Conservation (phyloP, 2,888 invertebrate genomes). For the Hypomecis punctinalis region DNA sequence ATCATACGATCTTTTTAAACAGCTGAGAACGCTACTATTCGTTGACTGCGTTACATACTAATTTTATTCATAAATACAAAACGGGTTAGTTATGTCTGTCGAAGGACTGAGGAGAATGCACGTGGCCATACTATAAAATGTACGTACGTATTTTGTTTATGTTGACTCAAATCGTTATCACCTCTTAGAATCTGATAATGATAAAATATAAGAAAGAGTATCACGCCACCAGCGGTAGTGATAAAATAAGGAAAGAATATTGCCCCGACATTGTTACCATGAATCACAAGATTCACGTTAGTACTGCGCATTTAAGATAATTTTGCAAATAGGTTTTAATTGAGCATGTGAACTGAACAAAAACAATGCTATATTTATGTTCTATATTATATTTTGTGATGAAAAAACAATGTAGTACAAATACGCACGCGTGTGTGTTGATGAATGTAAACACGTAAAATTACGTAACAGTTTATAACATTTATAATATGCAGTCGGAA, state of each 20-base stretch:
- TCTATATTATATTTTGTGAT: too few relatives aligned
- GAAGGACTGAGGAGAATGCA: conserved; percentile 48
- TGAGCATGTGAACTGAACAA: background rate
- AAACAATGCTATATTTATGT: background rate
- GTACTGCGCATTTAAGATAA: conserved; percentile 32
- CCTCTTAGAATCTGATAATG: conserved; percentile 42
- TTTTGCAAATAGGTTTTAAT: background rate
- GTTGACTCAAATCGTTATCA: conserved; percentile 39
- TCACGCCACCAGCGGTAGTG: conserved; percentile 43
- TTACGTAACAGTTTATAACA: background rate
- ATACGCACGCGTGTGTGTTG: background rate
- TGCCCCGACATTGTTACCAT: conserved; percentile 7
- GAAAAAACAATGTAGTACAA: too few relatives aligned
- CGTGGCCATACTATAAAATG: conserved; percentile 37
- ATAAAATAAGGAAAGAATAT: conserved; percentile 8
- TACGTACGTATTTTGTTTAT: conserved; percentile 46
- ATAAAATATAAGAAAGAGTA: conserved; percentile 45
- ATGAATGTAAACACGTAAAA: background rate
- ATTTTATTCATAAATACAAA: conserved; percentile 58
- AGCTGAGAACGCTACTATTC: conserved; percentile 55
- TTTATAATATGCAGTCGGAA: background rate
- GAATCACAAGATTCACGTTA: conserved; percentile 29
- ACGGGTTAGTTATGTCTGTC: conserved; percentile 64
- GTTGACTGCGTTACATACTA: conserved; percentile 47
- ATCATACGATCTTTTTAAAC: conserved; percentile 52